A percentile compares a stretch with the other conserved stretches of the same genome.
phyloP scores from a whole-genome alignment of 2,113 vertebrate species.

The Columba livia region DNA sequence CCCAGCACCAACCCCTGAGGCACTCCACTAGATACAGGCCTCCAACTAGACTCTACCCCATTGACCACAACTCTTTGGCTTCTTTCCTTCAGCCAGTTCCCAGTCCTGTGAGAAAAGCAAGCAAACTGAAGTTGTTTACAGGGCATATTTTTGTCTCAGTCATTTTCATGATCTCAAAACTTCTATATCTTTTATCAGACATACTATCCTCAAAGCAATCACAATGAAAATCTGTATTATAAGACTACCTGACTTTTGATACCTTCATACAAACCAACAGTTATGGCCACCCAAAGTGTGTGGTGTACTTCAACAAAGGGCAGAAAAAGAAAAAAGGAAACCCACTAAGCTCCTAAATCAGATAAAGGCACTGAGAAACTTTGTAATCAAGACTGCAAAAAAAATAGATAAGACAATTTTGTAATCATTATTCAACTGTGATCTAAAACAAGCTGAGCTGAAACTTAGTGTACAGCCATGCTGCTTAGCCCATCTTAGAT shows the following conservation, averaged over 20 bases:
- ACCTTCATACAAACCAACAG: neutral
- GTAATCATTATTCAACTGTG: neutral
- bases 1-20: too few relatives aligned
- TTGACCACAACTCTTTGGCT: too few relatives aligned
- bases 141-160: neutral
- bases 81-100: too few relatives aligned
- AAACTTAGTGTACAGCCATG: neutral
- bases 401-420: neutral
- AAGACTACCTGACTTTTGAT: neutral
- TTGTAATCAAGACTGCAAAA: neutral
- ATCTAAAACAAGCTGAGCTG: neutral
- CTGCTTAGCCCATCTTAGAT: neutral
- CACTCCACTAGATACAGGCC: too few relatives aligned
- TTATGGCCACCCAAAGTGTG: neutral
- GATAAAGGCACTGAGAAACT: neutral
- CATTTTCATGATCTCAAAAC: neutral
- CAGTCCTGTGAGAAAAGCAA: neutral
- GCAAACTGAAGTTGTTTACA: neutral
- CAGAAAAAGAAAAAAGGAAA: neutral
- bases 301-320: neutral
- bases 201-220: neutral
- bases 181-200: neutral
- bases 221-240: neutral
- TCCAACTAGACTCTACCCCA: too few relatives aligned
- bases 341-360: neutral